These are phyloP conservation scores for Ophthalmolycus amberensis DNA, from an alignment of 2,113 vertebrate genomes.

Conservation along the genomic window DNA sequence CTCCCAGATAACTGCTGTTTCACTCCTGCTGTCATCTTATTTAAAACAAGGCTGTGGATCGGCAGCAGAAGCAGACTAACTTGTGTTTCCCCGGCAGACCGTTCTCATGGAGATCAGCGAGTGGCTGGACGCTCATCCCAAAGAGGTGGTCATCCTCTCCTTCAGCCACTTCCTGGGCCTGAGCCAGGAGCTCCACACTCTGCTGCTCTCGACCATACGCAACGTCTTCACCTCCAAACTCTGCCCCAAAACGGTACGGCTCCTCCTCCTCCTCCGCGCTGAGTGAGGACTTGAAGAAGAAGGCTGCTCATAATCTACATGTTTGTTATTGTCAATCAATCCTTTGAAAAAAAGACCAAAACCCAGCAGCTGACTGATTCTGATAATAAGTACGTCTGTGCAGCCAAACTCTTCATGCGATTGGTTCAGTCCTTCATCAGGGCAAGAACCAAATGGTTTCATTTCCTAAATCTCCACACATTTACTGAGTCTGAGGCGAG, in stretches of 20 bases:
- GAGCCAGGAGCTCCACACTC: conserved; percentile 78
- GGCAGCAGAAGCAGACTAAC: background rate
- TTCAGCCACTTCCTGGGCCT: conserved; percentile 85
- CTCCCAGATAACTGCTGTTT: background rate
- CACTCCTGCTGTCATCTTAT: no score
- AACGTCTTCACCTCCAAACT: conserved; percentile 81
- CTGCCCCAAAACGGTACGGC: conserved; percentile 80
- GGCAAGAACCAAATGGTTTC: no score
- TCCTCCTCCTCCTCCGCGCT: background rate
- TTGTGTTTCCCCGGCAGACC: conserved; percentile 65
- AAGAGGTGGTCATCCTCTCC: conserved; percentile 84
- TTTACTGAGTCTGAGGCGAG: no score
- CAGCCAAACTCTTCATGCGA: no score
- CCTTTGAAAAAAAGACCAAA: background rate
- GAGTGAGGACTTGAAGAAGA: background rate
- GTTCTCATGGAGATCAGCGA: conserved; percentile 81
- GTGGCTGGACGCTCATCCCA: conserved; percentile 84
- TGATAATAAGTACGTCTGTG: background rate
- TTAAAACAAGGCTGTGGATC: no score
- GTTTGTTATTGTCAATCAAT: background rate
- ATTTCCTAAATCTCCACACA: no score
- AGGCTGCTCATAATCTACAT: background rate
- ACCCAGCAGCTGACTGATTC: background rate
- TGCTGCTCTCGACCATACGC: conserved; percentile 80
- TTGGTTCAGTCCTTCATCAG: no score